Percentiles rank a stretch among this genome's conserved stretches.
These are phyloP conservation scores for Chironex yamaguchii DNA, from an alignment of 30 jellyfish, hydroid and myxozoan species.

Conservation along the genomic window DNA sequence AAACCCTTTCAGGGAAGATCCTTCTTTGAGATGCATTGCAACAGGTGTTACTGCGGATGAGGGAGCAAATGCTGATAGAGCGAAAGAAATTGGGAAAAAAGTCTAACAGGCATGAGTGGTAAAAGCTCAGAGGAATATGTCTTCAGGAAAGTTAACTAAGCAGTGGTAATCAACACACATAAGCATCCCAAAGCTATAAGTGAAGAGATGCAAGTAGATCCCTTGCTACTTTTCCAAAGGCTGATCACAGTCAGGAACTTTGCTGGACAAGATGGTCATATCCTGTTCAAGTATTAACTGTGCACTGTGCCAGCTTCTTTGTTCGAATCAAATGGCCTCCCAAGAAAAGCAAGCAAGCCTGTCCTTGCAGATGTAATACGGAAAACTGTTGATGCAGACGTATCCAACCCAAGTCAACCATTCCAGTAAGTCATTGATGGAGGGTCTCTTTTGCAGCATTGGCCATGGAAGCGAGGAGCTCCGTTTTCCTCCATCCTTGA, in stretches of 20 bases:
- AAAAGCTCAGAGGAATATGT: constrained; percentile 1
- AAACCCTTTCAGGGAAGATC: constrained; percentile 14
- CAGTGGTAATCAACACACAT: neutral
- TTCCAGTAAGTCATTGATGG: constrained; percentile 12
- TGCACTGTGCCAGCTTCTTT: constrained; percentile 40
- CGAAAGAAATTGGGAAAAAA: constrained; percentile 11
- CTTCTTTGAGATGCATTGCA: neutral
- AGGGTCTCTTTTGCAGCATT: constrained; percentile 45
- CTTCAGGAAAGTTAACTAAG: constrained; percentile 10
- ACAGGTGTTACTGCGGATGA: constrained; percentile 19
- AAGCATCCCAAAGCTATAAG: constrained; percentile 6
- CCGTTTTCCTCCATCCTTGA: constrained; percentile 47
- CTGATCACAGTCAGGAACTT: constrained; percentile 16
- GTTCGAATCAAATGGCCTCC: constrained; percentile 2
- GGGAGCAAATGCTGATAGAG: neutral
- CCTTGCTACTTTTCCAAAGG: constrained; percentile 63
- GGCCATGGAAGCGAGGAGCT: constrained; percentile 56
- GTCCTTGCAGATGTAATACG: constrained; percentile 9
- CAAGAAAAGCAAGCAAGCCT: constrained; percentile 32
- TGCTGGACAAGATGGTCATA: constrained; percentile 25
- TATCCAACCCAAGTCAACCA: neutral
- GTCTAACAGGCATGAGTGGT: constrained; percentile 12
- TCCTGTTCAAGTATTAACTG: constrained; percentile 30
- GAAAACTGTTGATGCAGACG: neutral
- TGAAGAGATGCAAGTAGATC: constrained; percentile 39